phyloP scores from a whole-genome alignment of 2,888 invertebrate genomes.

The Orgyia antiqua region DNA sequence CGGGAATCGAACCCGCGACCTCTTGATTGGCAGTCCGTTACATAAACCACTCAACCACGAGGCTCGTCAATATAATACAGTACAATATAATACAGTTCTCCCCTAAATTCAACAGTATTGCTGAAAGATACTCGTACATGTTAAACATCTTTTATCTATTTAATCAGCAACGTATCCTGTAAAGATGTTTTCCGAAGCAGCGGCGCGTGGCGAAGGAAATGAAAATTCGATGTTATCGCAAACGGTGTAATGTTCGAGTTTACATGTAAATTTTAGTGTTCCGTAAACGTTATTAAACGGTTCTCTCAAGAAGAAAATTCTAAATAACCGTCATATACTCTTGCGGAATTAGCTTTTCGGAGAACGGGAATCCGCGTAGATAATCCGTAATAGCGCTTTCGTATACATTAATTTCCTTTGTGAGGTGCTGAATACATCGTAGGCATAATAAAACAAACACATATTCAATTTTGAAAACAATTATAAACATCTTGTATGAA shows the following conservation, averaged over 20 bases:
- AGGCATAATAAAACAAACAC: neutral
- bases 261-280: slow-evolving; percentile 12
- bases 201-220: neutral
- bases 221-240: slow-evolving; percentile 8
- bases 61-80: too few relatives aligned
- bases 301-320: slow-evolving; percentile 6
- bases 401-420: slow-evolving; percentile 3
- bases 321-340: slow-evolving; percentile 9
- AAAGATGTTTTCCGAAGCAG: slow-evolving; percentile 3
- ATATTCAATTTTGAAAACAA: neutral
- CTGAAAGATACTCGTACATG: too few relatives aligned
- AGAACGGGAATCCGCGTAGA: slow-evolving; percentile 2
- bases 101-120: too few relatives aligned
- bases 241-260: slow-evolving; percentile 11
- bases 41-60: too few relatives aligned
- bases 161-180: too few relatives aligned
- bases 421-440: neutral
- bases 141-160: too few relatives aligned
- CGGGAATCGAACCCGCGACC: too few relatives aligned
- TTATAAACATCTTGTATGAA: neutral
- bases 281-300: slow-evolving; percentile 4
- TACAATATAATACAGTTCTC: too few relatives aligned
- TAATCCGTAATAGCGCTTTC: slow-evolving; percentile 3
- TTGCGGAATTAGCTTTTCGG: slow-evolving; percentile 4
- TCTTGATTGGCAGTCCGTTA: too few relatives aligned